Percentiles rank a stretch among this genome's conserved stretches.
Conservation (phyloP, 2,113 vertebrate genomes). For the Mesoclemmys tuberculata region DNA sequence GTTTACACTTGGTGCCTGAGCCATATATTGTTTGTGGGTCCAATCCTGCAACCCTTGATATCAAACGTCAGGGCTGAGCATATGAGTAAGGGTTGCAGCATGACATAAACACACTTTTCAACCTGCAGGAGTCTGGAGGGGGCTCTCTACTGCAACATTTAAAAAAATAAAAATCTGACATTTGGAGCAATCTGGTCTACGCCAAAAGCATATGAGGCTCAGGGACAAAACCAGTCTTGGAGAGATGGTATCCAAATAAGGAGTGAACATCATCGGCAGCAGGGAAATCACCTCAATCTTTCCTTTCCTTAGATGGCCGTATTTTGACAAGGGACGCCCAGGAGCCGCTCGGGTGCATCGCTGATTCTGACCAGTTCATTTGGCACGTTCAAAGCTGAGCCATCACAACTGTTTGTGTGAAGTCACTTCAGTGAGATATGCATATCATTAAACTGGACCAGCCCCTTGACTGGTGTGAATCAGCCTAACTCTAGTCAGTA, state of each 20-base stretch:
- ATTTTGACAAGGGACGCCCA: neutral
- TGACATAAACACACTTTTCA: conserved; percentile 26
- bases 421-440: neutral
- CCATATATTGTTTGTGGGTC: conserved; percentile 54
- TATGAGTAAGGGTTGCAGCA: conserved; percentile 29
- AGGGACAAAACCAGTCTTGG: neutral
- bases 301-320: neutral
- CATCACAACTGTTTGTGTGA: fast-evolving
- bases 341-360: neutral
- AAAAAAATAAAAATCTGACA: neutral
- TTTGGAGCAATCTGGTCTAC: conserved; percentile 53
- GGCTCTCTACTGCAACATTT: neutral
- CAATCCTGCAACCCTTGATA: conserved; percentile 22
- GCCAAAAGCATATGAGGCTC: conserved; percentile 34
- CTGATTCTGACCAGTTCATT: neutral
- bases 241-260: conserved; percentile 20
- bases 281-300: conserved; percentile 8
- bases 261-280: neutral
- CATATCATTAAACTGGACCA: neutral
- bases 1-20: conserved; percentile 48
- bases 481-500: neutral
- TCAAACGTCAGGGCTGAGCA: neutral
- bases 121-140: neutral
- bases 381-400: neutral
- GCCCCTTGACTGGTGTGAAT: neutral